Evolutionary conservation across 2,797 vertebrate species (phyloP).

Genomic region (Graptemys geographica): DNA sequence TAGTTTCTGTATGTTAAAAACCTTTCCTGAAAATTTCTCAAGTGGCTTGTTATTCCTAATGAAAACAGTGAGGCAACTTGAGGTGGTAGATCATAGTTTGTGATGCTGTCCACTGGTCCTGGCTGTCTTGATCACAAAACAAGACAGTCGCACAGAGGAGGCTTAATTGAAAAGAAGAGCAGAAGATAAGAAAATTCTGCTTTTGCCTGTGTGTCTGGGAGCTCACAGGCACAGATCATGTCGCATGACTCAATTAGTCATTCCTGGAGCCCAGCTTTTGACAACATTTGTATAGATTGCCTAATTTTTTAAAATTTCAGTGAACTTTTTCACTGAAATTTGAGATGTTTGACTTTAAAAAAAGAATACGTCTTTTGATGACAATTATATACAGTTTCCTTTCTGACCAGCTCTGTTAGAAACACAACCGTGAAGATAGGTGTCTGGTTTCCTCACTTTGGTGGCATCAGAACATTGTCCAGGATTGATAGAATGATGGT

Average conservation of each 20-base stretch:
- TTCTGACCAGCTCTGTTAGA: neutral
- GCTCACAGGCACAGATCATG: neutral
- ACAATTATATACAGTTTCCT: neutral
- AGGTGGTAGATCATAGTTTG: neutral
- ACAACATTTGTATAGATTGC: neutral
- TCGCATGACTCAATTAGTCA: neutral
- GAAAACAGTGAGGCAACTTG: neutral
- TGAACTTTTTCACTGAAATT: neutral
- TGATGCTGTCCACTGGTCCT: neutral
- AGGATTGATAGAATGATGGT: neutral
- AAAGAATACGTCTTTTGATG: neutral
- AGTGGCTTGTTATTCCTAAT: neutral
- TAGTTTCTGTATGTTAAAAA: neutral
- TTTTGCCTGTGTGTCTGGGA: neutral
- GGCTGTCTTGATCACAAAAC: neutral
- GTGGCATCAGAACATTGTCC: neutral
- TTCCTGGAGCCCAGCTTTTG: neutral
- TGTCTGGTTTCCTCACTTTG: neutral
- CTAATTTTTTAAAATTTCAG: neutral
- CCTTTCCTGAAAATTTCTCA: neutral
- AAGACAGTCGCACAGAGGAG: neutral
- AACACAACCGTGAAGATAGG: neutral
- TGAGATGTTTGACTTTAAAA: neutral
- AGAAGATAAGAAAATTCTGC: neutral
- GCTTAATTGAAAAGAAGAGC: slow-evolving; percentile 17